phyloP scores from a whole-genome alignment of 2,797 vertebrate species.

The Takifugu rubripes region DNA sequence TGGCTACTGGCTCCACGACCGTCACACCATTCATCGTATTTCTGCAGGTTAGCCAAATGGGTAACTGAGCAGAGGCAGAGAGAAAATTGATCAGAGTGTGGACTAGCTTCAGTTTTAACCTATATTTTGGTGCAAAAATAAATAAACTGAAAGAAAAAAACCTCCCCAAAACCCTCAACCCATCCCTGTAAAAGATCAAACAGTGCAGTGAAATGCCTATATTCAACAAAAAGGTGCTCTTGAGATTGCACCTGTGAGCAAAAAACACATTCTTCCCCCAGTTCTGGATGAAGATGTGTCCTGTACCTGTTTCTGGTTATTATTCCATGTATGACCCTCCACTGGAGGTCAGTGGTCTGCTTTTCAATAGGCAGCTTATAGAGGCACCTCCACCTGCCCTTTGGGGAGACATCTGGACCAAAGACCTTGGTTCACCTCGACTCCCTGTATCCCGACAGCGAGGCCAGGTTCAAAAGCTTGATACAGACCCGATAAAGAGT shows the following conservation, averaged over 20 bases:
- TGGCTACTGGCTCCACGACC: not conserved
- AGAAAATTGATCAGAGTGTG: not conserved
- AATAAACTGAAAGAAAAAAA: not conserved
- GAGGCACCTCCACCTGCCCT: constrained; percentile 1
- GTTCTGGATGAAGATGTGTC: not conserved
- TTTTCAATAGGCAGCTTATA: constrained; percentile 2
- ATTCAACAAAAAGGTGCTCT: not conserved
- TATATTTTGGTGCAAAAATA: not conserved
- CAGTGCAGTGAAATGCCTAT: not conserved
- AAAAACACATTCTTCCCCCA: not conserved
- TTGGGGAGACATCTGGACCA: not conserved
- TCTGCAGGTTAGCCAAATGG: not conserved
- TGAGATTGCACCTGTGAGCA: not conserved
- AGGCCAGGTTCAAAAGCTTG: not conserved
- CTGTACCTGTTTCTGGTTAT: not conserved
- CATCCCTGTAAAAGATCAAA: not conserved
- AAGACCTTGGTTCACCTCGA: not conserved
- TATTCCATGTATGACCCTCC: not conserved
- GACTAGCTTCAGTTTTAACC: not conserved
- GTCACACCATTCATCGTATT: not conserved
- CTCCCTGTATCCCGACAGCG: not conserved
- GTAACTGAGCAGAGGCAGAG: not conserved
- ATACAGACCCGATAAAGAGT: too few species aligned
- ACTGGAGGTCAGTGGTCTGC: not conserved
- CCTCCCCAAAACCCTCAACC: not conserved